phyloP scores from a whole-genome alignment of 2,888 invertebrate genomes.

The Incurvaria masculella region DNA sequence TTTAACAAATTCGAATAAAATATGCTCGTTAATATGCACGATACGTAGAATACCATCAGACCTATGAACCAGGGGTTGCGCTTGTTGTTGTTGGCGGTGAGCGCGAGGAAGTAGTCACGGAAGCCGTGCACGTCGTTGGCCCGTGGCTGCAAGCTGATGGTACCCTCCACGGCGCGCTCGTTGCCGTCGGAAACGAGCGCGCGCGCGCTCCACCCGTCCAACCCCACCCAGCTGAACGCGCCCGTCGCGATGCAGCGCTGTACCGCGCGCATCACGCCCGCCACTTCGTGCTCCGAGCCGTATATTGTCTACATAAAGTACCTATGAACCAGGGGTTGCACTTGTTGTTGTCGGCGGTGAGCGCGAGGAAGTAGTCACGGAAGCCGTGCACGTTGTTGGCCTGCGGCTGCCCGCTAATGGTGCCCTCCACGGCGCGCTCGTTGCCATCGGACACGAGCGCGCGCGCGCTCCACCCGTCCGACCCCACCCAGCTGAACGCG shows the following conservation, averaged over 20 bases:
- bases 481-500: conserved; percentile 93
- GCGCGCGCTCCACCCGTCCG: conserved; percentile 94
- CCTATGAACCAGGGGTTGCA: conserved; percentile 97
- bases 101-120: conserved; percentile 78
- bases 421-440: conserved; percentile 78
- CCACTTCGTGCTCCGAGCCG: no score
- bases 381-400: conserved; percentile 88
- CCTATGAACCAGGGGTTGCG: conserved; percentile 96
- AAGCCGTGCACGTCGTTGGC: conserved; percentile 86
- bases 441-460: conserved; percentile 83
- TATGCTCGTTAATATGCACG: no score
- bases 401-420: conserved; percentile 90
- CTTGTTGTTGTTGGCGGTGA: conserved; percentile 82
- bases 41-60: no score
- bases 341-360: conserved; percentile 82
- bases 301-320: no score
- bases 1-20: no score
- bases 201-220: conserved; percentile 93
- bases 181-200: conserved; percentile 81
- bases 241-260: conserved; percentile 82
- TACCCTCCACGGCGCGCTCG: conserved; percentile 73
- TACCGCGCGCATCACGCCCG: no score
- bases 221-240: conserved; percentile 92
- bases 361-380: conserved; percentile 78
- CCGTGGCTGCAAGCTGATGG: conserved; percentile 90